Evolutionary conservation across 2,888 invertebrate species (phyloP), one percentile per base, ranked within the genome.

Genomic region (Ctenicera cuprea): DNA sequence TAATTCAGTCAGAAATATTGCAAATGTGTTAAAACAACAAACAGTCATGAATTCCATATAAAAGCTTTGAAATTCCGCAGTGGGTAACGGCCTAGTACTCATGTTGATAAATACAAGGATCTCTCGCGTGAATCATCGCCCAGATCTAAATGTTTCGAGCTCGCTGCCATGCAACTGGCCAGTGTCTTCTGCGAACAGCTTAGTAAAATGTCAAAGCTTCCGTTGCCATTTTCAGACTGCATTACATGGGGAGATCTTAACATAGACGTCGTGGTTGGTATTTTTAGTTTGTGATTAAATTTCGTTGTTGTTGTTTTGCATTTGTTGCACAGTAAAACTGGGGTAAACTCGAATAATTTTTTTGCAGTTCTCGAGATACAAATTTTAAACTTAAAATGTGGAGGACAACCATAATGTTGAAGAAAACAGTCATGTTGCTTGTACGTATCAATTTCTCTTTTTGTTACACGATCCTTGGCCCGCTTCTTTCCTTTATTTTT

Each of bases 101-200:
- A 41, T 64, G 64, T 70, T 70, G 70, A 70, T 63, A 65, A 71
- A 71, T 59, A 57, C 57, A 71, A 71, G 71, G 65, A 64, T 59
- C 70, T 70, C 26, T 18, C 33, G 18, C 11, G 62, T 62, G 69
- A 69, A 61, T 69, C 62, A 62, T 48, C 59, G 54, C 14, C 22
- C 50, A 22, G 54, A 16, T 30, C 30, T 54, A 54, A 54, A 57
- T 54, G 30, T 14, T 50, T 50, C 22, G 20, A 18, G 22, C 50
- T 50, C 22, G 22, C 12, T 50, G 50, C 22, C 50, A 50, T 50
- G 20, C 50, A 50, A 50, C 12, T 41, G 41, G 41, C 14, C 14
- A 7, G 41, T 41, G 41, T 48, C 48, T 38, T 59, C 59, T 38
- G 11, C 38, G 59, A 59, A 38, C 59, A 38, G 37, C 38, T 41